Base-by-base conservation (phyloP, 1,140 invertebrate genomes). In the Ips nitidus region DNA sequence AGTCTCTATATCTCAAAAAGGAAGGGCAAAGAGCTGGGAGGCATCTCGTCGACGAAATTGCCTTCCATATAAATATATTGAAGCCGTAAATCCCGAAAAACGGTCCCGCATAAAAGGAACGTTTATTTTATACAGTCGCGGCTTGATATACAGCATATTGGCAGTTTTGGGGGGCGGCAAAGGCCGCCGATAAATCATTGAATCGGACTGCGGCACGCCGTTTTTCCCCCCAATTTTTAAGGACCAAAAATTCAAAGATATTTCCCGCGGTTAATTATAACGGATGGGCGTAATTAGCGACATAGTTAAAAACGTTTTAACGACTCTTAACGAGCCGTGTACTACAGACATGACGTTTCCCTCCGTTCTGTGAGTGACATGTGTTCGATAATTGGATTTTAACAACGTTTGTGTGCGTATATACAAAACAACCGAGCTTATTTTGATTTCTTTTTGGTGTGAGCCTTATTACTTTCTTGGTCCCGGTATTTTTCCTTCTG, bases 1-100 rank as follows among this genome's bases (percentile, higher is more conserved):
- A 22, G 22, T 22, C 22, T 22, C 22, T 22, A 22, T 22, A 22
- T 22, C 22, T 22, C 22, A 22, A 22, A 50, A 45, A 63, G 38
- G 42, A 52, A 70, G 66, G 66, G 75, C 68, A 52, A 45, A 64
- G 69, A 73, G 63, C 65, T 74, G 63, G 22, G 52, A 58, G 45
- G 67, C 50, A 55, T 50, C 45, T 50, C 41, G 42, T 55, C 53
- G 67, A 38, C 76, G 72, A 80, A 80, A 80, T 80, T 80, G 78
- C 79, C 76, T 80, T 76, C 79, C 76, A 79, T 79, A 80, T 79
- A 80, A 80, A 80, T 80, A 80, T 79, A 80, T 80, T 76, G 79
- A 74, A 71, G 78, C 73, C 72, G 76, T 80, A 80, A 80, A 80
- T 80, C 79, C 72, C 66, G 59, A 70, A 72, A 74, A 76, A 77